Evolutionary conservation across 2,888 invertebrate genomes (phyloP), one percentile per base, ranked within the genome.

Genomic region (Drosophila kokeensis): DNA sequence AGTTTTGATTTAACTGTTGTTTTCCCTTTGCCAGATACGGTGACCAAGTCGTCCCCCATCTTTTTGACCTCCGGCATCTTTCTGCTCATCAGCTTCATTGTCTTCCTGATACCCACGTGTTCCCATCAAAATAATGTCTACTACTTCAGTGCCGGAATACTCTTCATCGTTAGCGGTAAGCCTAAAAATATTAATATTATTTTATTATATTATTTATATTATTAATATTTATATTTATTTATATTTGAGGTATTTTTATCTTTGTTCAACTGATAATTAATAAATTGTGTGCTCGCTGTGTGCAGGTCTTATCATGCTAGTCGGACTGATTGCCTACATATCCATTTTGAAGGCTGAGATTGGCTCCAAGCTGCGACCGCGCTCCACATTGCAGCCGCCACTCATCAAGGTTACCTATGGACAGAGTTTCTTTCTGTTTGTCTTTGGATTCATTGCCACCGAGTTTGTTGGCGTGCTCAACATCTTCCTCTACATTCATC

Each of bases 261-360:
- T 21, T 21, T 4, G 18, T 4, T 21, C 7, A 45, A 21, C 45
- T 21, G 13, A 21, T 45, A 21, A 45, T 21, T 21, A 45, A 45
- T 45, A 1, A 24, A 30, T 50, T 49, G 32, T 45, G 4, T 42
- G 5, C 4, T 55, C 32, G 18, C 29, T 54, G 54, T 24, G 18
- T 11, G 18, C 57, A 98, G 98, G 98, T 92, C 94, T 98, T 77
- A 94, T 97, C 81, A 97, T 98, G 97, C 95, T 98, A 87, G 96
- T 97, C 83, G 98, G 97, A 57, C 95, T 98, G 93, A 97, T 98
- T 90, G 97, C 98, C 95, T 98, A 98, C 95, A 97, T 98, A 94
- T 97, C 98, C 66, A 96, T 97, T 90, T 96, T 98, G 93, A 98
- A 98, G 93, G 96, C 97, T 13, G 98, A 98, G 95, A 95, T 98